Conservation (phyloP, 2,797 vertebrate species). For the Mormyrops boulengeri region DNA sequence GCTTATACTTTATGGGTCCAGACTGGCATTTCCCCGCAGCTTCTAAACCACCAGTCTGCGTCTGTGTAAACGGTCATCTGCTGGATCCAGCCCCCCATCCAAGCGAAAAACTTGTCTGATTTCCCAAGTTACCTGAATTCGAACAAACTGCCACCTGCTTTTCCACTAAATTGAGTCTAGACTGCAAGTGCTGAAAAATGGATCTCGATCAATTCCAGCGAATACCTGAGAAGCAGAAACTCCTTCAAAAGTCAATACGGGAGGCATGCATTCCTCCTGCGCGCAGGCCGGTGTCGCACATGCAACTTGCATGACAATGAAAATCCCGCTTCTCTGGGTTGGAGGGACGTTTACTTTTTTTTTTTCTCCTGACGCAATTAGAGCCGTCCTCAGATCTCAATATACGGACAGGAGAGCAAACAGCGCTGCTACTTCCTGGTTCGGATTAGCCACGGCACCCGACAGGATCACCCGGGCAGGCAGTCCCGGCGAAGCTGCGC, state of each 20-base stretch:
- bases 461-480: neutral
- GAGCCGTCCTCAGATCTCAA: neutral
- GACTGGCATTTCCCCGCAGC: neutral
- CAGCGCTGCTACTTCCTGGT: slow-evolving; percentile 14
- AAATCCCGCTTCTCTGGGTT: neutral
- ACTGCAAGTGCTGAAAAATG: neutral
- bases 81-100: neutral
- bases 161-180: neutral
- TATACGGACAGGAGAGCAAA: neutral
- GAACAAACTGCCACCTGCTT: neutral
- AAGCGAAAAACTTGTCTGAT: neutral
- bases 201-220: neutral
- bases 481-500: neutral
- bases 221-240: neutral
- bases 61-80: neutral
- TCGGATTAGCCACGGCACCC: neutral
- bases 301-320: neutral
- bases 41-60: neutral
- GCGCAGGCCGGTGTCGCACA: neutral
- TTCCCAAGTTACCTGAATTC: neutral
- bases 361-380: neutral
- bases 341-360: neutral
- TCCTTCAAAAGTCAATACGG: neutral
- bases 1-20: neutral
- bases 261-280: neutral